A percentile compares a stretch with the other conserved stretches of the same genome.
Evolutionary conservation across 2,888 invertebrate species (phyloP).

Genomic region (Autographa gamma): DNA sequence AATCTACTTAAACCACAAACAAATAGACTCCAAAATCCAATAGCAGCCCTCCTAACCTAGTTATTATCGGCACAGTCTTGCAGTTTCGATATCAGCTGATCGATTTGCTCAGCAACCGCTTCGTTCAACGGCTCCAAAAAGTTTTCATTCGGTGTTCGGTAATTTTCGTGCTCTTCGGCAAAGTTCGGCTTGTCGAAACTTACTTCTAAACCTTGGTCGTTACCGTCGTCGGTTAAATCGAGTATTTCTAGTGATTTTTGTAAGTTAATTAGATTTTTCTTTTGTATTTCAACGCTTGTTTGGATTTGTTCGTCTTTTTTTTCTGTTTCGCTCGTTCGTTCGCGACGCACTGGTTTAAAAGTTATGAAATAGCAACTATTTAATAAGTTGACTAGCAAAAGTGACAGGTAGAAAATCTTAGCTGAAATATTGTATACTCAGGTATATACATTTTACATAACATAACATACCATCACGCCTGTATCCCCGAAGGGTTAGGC

Average conservation of each 20-base stretch:
- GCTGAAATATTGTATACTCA: no score
- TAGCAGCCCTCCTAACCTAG: constrained; percentile 63
- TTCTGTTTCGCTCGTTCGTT: constrained; percentile 43
- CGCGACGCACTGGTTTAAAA: constrained; percentile 58
- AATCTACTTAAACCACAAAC: background rate
- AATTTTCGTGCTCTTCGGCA: constrained; percentile 77
- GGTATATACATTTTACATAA: no score
- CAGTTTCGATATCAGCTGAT: constrained; percentile 80
- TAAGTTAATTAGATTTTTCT: constrained; percentile 63
- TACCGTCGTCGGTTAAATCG: constrained; percentile 70
- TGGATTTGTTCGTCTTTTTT: constrained; percentile 74
- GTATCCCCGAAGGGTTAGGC: no score
- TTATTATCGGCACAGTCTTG: constrained; percentile 74
- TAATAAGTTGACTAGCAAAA: no score
- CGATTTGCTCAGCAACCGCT: constrained; percentile 80
- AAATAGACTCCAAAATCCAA: background rate
- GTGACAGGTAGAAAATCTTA: no score
- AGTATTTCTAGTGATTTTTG: constrained; percentile 79
- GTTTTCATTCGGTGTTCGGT: constrained; percentile 78
- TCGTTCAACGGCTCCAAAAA: constrained; percentile 79
- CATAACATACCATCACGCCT: no score
- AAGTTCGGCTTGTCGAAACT: constrained; percentile 78
- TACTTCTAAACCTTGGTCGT: constrained; percentile 70
- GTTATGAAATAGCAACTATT: background rate
- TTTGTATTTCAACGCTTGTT: constrained; percentile 63